Conservation (phyloP, 2,797 vertebrate species). For the Periophthalmus magnuspinnatus region DNA sequence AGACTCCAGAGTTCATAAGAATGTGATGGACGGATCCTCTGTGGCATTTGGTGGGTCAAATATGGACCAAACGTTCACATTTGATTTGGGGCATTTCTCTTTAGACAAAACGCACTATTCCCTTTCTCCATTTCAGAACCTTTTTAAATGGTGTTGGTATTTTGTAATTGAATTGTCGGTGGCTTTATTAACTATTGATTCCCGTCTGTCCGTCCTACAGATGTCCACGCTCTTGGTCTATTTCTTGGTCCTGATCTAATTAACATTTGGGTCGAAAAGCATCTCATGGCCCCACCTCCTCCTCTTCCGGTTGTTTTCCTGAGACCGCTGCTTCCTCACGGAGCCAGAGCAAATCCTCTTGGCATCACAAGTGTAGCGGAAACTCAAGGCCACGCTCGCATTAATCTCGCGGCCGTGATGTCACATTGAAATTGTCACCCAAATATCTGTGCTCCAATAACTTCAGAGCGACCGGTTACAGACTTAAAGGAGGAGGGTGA, state of each 20-base stretch:
- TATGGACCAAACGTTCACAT: background rate
- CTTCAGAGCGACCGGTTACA: conserved; percentile 50
- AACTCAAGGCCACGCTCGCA: conserved; percentile 69
- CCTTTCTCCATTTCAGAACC: background rate
- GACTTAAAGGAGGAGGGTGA: conserved; percentile 22
- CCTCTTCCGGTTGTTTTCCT: conserved; percentile 59
- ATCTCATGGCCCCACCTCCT: conserved; percentile 55
- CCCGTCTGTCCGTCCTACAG: conserved; percentile 32
- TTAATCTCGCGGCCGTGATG: conserved; percentile 61
- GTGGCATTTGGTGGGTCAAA: conserved; percentile 3
- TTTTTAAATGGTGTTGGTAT: conserved; percentile 27
- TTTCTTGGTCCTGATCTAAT: conserved; percentile 63
- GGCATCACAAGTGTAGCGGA: conserved; percentile 76
- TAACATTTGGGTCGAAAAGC: conserved; percentile 69
- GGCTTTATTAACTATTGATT: conserved; percentile 43
- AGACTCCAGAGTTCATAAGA: background rate
- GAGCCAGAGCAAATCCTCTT: conserved; percentile 57
- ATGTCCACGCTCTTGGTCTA: conserved; percentile 23
- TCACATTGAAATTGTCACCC: conserved; percentile 63
- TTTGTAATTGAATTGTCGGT: conserved; percentile 31
- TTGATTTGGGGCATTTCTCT: background rate
- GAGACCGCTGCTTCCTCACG: conserved; percentile 64
- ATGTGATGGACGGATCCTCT: background rate
- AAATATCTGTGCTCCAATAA: conserved; percentile 77
- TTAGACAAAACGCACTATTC: background rate